phyloP scores from a whole-genome alignment of 2,113 vertebrate genomes.

The Alosa alosa region DNA sequence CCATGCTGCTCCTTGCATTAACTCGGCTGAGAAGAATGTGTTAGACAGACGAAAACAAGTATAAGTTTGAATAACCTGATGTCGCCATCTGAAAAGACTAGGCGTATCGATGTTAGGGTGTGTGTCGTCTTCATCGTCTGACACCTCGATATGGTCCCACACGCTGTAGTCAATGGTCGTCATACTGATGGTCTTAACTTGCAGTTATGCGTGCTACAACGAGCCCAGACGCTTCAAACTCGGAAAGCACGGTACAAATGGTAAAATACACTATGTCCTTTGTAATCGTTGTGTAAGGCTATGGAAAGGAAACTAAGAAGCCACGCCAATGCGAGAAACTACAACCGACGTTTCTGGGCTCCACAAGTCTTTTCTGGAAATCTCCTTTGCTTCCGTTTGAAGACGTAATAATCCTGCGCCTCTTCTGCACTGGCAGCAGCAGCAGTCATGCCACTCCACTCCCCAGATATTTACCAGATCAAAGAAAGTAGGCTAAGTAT shows the following conservation, averaged over 20 bases:
- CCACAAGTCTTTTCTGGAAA: slow-evolving; percentile 40
- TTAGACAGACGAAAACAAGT: not conserved
- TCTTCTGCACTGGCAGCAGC: not conserved
- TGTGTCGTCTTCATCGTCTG: slow-evolving; percentile 87
- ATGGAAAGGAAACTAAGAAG: not conserved
- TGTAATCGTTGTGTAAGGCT: not conserved
- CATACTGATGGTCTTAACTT: slow-evolving; percentile 17
- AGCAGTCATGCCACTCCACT: not conserved
- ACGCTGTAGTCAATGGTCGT: slow-evolving; percentile 88
- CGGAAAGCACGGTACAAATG: not conserved
- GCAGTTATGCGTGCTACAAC: not conserved
- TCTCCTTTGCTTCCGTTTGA: slow-evolving; percentile 27
- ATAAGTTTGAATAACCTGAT: slow-evolving; percentile 72
- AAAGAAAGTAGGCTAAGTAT: not conserved
- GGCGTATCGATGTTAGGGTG: slow-evolving; percentile 87
- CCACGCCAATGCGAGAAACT: not conserved
- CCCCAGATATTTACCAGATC: too few relatives aligned
- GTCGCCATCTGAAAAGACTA: slow-evolving; percentile 87
- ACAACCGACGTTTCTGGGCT: slow-evolving; percentile 8
- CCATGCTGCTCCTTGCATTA: not conserved
- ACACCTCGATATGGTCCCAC: slow-evolving; percentile 92
- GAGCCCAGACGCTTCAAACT: slow-evolving; percentile 6
- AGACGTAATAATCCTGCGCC: not conserved
- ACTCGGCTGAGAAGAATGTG: not conserved
- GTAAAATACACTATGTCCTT: not conserved